These are phyloP conservation scores for Apis laboriosa DNA, from an alignment of 1,140 invertebrate species.

Conservation along the genomic window DNA sequence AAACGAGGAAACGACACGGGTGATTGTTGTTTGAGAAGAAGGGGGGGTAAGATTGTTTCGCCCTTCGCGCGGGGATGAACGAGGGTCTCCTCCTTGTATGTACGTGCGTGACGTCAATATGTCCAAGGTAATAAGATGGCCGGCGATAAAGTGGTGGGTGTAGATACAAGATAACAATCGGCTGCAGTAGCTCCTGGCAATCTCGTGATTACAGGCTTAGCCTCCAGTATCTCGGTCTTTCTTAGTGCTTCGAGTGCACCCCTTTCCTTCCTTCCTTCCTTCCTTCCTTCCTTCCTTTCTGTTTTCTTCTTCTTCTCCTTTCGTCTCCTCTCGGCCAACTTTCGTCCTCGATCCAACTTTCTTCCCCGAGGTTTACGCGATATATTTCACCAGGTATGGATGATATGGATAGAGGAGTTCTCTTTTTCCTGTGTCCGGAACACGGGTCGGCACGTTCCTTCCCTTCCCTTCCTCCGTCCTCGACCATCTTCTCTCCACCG, in stretches of 20 bases:
- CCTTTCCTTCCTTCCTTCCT: conserved; percentile 17
- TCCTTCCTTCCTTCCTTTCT: conserved; percentile 25
- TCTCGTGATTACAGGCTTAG: conserved; percentile 80
- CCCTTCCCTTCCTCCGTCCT: too few species aligned
- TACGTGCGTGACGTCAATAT: conserved; percentile 80
- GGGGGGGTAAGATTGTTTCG: not conserved
- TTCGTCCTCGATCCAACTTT: not conserved
- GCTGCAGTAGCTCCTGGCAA: conserved; percentile 80
- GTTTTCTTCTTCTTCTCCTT: not conserved
- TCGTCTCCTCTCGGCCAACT: not conserved
- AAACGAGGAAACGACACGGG: too few species aligned
- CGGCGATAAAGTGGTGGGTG: conserved; percentile 80
- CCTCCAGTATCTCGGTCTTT: conserved; percentile 65
- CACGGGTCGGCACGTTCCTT: too few species aligned
- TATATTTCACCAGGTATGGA: conserved; percentile 55
- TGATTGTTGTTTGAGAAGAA: too few species aligned
- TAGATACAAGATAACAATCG: conserved; percentile 81
- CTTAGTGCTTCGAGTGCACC: not conserved
- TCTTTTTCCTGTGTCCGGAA: too few species aligned
- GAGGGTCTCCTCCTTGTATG: conserved; percentile 55
- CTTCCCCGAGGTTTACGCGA: conserved; percentile 49
- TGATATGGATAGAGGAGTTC: too few species aligned
- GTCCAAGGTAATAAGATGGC: conserved; percentile 80
- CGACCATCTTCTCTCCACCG: too few species aligned
- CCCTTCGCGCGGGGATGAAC: conserved; percentile 25